A percentile compares a stretch with the other conserved stretches of the same genome.
Evolutionary conservation across 2,888 invertebrate species (phyloP).

Genomic region (Melanostoma scalare): DNA sequence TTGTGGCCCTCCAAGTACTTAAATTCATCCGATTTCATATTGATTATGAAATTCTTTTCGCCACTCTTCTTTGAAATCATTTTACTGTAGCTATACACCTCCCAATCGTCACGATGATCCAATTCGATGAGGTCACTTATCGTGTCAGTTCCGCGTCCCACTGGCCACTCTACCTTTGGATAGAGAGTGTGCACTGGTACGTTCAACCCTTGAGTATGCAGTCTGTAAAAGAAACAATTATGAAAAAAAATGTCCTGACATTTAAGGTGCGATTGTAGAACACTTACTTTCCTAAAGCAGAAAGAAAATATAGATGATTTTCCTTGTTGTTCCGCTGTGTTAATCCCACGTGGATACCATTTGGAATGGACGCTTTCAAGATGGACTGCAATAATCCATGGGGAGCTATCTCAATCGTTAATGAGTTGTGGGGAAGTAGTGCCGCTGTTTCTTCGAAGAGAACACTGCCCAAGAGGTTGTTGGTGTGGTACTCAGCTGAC

Average conservation of each 20-base stretch:
- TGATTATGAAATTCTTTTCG: conserved; percentile 85
- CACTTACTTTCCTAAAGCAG: conserved; percentile 82
- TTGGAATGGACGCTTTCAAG: conserved; percentile 84
- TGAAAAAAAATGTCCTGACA: not conserved
- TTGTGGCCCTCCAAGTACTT: conserved; percentile 89
- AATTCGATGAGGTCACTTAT: conserved; percentile 90
- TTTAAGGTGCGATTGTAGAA: not conserved
- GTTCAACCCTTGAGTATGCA: conserved; percentile 89
- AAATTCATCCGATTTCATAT: conserved; percentile 85
- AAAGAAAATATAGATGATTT: conserved; percentile 78
- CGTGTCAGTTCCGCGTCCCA: conserved; percentile 92
- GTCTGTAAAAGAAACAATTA: conserved; percentile 81
- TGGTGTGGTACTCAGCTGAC: conserved; percentile 94
- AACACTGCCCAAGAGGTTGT: conserved; percentile 87
- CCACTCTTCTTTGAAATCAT: conserved; percentile 86
- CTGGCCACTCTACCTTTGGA: conserved; percentile 89
- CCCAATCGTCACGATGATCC: conserved; percentile 91
- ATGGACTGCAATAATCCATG: conserved; percentile 87
- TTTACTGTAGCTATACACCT: conserved; percentile 85
- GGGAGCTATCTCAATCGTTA: conserved; percentile 87
- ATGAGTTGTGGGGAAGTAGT: conserved; percentile 85
- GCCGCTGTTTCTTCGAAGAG: conserved; percentile 85
- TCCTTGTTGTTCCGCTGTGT: conserved; percentile 84
- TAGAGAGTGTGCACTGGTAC: conserved; percentile 89
- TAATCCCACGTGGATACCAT: conserved; percentile 84